Evolutionary conservation across 2,888 invertebrate genomes (phyloP).

Genomic region (Lampropteryx suffumata): DNA sequence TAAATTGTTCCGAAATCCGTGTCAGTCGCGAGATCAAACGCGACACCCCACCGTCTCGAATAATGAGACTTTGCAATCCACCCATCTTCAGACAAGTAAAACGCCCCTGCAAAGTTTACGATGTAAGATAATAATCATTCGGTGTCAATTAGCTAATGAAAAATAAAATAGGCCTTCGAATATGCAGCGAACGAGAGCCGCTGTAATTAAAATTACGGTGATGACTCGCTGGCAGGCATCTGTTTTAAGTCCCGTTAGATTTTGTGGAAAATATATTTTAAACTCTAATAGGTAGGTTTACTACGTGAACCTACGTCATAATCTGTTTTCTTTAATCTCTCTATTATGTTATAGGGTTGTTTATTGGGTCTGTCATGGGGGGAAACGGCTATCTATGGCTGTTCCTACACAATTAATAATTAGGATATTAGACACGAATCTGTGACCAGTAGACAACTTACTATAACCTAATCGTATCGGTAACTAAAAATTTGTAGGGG

Average conservation of each 20-base stretch:
- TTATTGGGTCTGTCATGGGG: too few species aligned
- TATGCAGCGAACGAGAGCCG: constrained; percentile 44
- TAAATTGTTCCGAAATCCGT: constrained; percentile 65
- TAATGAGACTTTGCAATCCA: constrained; percentile 60
- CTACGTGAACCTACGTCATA: too few species aligned
- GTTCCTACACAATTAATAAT: too few species aligned
- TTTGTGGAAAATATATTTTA: constrained; percentile 19
- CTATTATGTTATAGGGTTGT: too few species aligned
- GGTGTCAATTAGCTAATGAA: constrained; percentile 82
- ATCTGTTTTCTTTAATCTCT: too few species aligned
- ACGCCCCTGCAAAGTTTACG: constrained; percentile 60
- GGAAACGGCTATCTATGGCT: too few species aligned
- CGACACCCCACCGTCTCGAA: constrained; percentile 40
- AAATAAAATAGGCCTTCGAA: constrained; percentile 72
- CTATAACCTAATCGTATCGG: too few species aligned
- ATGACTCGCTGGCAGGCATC: constrained; percentile 62
- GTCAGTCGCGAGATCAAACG: constrained; percentile 69
- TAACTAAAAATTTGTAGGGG: too few species aligned
- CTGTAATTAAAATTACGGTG: constrained; percentile 76
- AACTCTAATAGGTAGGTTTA: neutral
- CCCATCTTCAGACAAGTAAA: constrained; percentile 42
- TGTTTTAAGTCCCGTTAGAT: constrained; percentile 54
- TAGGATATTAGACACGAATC: too few species aligned
- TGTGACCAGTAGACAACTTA: too few species aligned
- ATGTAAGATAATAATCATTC: constrained; percentile 76